A percentile compares a stretch with the other conserved stretches of the same genome.
These are phyloP conservation scores for Aphelinus atriplicis DNA, from an alignment of 1,140 invertebrate species.

Conservation along the genomic window DNA sequence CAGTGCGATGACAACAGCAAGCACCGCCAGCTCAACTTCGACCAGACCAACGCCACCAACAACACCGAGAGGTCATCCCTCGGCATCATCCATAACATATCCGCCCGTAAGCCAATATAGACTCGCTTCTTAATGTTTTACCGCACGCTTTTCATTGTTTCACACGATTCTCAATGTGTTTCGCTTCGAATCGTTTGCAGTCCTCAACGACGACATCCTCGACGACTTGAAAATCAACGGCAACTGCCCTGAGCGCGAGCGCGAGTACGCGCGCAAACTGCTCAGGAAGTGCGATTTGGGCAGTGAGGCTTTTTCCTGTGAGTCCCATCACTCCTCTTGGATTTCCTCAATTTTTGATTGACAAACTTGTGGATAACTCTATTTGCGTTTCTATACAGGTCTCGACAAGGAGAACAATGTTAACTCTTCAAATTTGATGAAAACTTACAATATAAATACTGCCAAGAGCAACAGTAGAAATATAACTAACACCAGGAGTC, in stretches of 20 bases:
- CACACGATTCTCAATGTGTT: background rate
- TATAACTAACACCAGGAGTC: too few relatives aligned
- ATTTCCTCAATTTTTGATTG: slow-evolving; percentile 1
- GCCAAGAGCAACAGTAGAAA: too few relatives aligned
- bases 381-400: background rate
- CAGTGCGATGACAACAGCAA: background rate
- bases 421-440: slow-evolving; percentile 34
- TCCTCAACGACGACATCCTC: slow-evolving; percentile 41
- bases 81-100: slow-evolving; percentile 52
- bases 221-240: slow-evolving; percentile 35
- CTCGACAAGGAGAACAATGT: slow-evolving; percentile 31
- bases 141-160: background rate
- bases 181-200: slow-evolving; percentile 35
- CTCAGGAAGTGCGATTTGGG: slow-evolving; percentile 48
- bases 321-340: slow-evolving; percentile 24
- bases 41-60: slow-evolving; percentile 12
- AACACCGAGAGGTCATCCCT: slow-evolving; percentile 46
- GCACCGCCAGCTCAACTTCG: slow-evolving; percentile 37
- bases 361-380: slow-evolving; percentile 1
- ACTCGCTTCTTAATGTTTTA: too few relatives aligned
- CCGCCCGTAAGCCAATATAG: slow-evolving; percentile 44
- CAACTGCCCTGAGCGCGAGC: slow-evolving; percentile 41
- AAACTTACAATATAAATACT: background rate
- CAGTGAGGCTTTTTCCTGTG: slow-evolving; percentile 7
- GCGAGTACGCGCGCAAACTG: slow-evolving; percentile 51